These are phyloP conservation scores for Cotesia chilonis DNA, from an alignment of 1,140 invertebrate species.

Conservation along the genomic window DNA sequence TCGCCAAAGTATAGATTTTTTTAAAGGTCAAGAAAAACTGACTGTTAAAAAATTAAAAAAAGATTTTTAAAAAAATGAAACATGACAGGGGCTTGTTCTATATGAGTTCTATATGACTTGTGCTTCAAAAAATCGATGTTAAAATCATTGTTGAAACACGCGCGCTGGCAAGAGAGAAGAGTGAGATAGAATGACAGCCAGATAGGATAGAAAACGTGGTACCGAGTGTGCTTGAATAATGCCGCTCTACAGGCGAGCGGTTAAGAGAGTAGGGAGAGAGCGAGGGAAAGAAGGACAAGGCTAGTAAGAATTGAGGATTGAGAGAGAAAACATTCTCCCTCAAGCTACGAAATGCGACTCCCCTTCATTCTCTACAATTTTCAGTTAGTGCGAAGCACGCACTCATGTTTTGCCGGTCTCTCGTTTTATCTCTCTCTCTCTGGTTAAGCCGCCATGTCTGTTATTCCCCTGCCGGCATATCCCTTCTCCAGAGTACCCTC, in stretches of 20 bases:
- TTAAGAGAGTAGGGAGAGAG: slow-evolving; percentile 18
- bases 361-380: slow-evolving; percentile 19
- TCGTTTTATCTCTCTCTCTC: slow-evolving; percentile 18
- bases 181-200: slow-evolving; percentile 36
- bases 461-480: slow-evolving; percentile 1
- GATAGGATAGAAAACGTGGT: slow-evolving; percentile 37
- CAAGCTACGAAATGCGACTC: slow-evolving; percentile 19
- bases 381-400: slow-evolving; percentile 24
- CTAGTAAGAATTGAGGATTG: neutral
- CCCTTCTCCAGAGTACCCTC: slow-evolving; percentile 11
- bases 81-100: slow-evolving; percentile 10
- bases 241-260: slow-evolving; percentile 18
- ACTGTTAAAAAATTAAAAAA: neutral
- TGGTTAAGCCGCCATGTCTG: slow-evolving; percentile 23
- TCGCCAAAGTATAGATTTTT: too few species aligned
- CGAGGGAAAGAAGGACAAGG: slow-evolving; percentile 2
- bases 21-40: neutral
- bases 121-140: slow-evolving; percentile 26
- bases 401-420: slow-evolving; percentile 39
- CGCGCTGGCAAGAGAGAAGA: slow-evolving; percentile 16
- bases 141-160: slow-evolving; percentile 30
- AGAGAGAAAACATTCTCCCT: slow-evolving; percentile 15
- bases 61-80: neutral
- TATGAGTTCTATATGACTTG: slow-evolving; percentile 17
- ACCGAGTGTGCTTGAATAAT: slow-evolving; percentile 34